A percentile compares a stretch with the other conserved stretches of the same genome.
Conservation (phyloP, 2,113 vertebrate genomes). For the Monopterus albus region DNA sequence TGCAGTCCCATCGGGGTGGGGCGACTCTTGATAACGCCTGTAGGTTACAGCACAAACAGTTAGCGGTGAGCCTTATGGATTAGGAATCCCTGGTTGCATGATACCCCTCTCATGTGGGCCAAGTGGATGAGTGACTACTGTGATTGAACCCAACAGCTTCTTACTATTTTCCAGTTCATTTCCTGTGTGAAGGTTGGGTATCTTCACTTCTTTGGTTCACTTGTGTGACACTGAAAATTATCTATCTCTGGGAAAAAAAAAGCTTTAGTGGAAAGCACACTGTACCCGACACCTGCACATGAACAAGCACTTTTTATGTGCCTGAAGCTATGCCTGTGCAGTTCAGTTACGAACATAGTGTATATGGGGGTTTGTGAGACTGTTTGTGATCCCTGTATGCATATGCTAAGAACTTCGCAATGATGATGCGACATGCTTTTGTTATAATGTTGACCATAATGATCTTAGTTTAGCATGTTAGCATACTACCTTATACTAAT, state of each 20-base stretch:
- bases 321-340: neutral
- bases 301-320: conserved; percentile 1
- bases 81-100: conserved; percentile 50
- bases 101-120: conserved; percentile 41
- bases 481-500: too few species aligned
- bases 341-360: neutral
- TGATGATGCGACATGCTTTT: too few species aligned
- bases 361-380: neutral
- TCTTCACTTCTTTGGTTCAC: conserved; percentile 26
- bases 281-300: conserved; percentile 7
- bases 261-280: conserved; percentile 12
- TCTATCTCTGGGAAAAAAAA: conserved; percentile 16
- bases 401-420: too few species aligned
- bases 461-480: too few species aligned
- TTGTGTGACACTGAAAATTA: conserved; percentile 44
- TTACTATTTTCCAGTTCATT: conserved; percentile 52
- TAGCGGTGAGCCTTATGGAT: conserved; percentile 53
- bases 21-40: conserved; percentile 34
- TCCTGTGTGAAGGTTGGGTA: conserved; percentile 47
- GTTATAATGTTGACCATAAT: too few species aligned
- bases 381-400: too few species aligned
- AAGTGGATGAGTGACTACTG: conserved; percentile 49
- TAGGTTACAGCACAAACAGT: conserved; percentile 47
- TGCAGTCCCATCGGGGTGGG: conserved; percentile 42
- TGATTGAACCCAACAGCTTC: conserved; percentile 52